Conservation (phyloP, 2,888 invertebrate genomes). For the Silvanus unidentatus region DNA sequence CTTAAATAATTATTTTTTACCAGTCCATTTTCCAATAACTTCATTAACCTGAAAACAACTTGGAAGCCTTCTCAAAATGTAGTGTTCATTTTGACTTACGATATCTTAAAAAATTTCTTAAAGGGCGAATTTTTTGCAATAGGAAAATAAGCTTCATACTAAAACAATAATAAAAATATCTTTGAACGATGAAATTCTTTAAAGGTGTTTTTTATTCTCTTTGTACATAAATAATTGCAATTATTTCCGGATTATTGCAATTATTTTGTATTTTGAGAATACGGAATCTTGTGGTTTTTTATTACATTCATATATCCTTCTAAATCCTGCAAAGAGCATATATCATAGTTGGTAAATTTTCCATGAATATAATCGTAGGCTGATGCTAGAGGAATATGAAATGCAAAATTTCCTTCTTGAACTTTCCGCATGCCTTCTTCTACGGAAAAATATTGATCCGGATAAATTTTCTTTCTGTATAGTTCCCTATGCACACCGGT, state of each 20-base stretch:
- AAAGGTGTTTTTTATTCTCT: too few species aligned
- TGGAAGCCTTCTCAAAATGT: neutral
- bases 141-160: conserved; percentile 24
- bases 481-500: conserved; percentile 40
- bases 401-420: conserved; percentile 43
- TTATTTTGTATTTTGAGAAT: too few species aligned
- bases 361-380: conserved; percentile 45
- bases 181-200: neutral
- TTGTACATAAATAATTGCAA: neutral
- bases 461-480: conserved; percentile 40
- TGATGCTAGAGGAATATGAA: conserved; percentile 41
- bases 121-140: conserved; percentile 32
- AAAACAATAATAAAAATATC: conserved; percentile 12
- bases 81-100: conserved; percentile 20
- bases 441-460: conserved; percentile 37
- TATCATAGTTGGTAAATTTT: conserved; percentile 48
- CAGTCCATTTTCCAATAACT: conserved; percentile 29
- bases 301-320: conserved; percentile 30
- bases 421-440: conserved; percentile 41
- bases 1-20: conserved; percentile 22
- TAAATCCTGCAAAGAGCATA: conserved; percentile 48
- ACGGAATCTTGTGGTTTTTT: too few species aligned
- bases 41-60: conserved; percentile 25
- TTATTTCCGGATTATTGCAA: neutral
- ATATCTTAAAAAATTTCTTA: conserved; percentile 30